These are phyloP conservation scores for Psittacara wagleri DNA, from an alignment of 2,113 vertebrate species.

Conservation along the genomic window DNA sequence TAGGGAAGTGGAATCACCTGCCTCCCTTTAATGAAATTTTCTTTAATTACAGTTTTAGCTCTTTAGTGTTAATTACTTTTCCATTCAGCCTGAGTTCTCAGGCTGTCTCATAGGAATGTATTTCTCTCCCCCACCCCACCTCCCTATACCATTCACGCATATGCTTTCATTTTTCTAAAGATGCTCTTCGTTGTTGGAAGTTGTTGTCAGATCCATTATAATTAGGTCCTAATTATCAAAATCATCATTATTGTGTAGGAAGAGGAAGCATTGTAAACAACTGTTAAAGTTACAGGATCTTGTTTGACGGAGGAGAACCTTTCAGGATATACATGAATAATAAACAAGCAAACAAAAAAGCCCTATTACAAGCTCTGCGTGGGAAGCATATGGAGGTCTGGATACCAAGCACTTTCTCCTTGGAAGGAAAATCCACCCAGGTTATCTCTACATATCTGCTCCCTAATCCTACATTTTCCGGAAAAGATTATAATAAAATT, in stretches of 20 bases:
- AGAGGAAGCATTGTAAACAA: slow-evolving; percentile 14
- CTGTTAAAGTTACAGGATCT: slow-evolving; percentile 43
- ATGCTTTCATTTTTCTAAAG: slow-evolving; percentile 63
- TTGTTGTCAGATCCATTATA: slow-evolving; percentile 64
- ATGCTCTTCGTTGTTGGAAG: slow-evolving; percentile 56
- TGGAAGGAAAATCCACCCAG: not conserved
- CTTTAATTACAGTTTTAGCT: slow-evolving; percentile 83
- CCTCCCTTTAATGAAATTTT: slow-evolving; percentile 78
- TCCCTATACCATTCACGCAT: not conserved
- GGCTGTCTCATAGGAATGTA: slow-evolving; percentile 63
- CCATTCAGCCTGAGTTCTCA: slow-evolving; percentile 68
- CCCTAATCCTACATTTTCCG: not conserved
- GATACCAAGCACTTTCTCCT: not conserved
- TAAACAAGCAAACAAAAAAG: not conserved
- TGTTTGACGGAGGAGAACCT: not conserved
- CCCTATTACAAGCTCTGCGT: not conserved
- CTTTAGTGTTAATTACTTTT: slow-evolving; percentile 82
- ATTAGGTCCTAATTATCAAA: slow-evolving; percentile 63
- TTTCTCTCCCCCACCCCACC: not conserved
- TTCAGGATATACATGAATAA: not conserved
- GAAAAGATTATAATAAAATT: not conserved
- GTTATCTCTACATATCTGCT: not conserved
- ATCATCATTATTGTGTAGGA: slow-evolving; percentile 57
- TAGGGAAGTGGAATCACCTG: slow-evolving; percentile 71
- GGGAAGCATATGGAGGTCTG: not conserved